Percentiles rank a stretch among this genome's conserved stretches.
These are phyloP conservation scores for Drosophila takahashii DNA, from an alignment of 1,140 invertebrate species.

Conservation along the genomic window DNA sequence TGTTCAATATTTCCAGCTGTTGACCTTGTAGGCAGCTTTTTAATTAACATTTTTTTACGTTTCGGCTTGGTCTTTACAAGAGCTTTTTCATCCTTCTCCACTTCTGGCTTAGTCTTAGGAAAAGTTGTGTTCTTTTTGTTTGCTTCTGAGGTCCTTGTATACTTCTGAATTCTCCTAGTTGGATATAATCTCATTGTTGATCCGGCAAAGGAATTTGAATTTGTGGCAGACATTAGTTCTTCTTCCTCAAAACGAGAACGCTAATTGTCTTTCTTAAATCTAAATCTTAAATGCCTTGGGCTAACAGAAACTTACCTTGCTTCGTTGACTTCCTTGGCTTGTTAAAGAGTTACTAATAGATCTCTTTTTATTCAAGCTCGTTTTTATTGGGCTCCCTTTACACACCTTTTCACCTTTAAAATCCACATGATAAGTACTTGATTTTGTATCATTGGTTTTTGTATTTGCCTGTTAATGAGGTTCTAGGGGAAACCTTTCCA, in stretches of 20 bases:
- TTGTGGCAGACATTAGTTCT: not conserved
- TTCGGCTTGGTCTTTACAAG: conserved; percentile 26
- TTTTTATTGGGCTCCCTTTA: not conserved
- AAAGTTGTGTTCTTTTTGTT: not conserved
- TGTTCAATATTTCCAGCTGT: not conserved
- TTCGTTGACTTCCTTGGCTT: not conserved
- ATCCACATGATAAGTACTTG: not conserved
- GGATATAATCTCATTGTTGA: not conserved
- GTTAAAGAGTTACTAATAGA: not conserved
- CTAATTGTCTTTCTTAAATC: not conserved
- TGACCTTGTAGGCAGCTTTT: not conserved
- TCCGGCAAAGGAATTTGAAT: not conserved
- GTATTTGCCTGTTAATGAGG: not conserved
- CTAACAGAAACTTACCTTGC: not conserved
- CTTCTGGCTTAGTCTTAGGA: not conserved
- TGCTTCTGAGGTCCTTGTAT: not conserved
- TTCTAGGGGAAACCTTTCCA: not conserved
- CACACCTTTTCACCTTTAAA: not conserved
- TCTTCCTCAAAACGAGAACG: not conserved
- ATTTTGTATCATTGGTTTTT: too few species aligned
- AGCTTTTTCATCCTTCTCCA: not conserved
- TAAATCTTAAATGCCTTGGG: not conserved
- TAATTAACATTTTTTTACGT: not conserved
- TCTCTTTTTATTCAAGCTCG: not conserved
- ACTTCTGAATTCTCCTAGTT: not conserved